phyloP scores from a whole-genome alignment of 2,797 vertebrate genomes.

The Falco rusticolus region DNA sequence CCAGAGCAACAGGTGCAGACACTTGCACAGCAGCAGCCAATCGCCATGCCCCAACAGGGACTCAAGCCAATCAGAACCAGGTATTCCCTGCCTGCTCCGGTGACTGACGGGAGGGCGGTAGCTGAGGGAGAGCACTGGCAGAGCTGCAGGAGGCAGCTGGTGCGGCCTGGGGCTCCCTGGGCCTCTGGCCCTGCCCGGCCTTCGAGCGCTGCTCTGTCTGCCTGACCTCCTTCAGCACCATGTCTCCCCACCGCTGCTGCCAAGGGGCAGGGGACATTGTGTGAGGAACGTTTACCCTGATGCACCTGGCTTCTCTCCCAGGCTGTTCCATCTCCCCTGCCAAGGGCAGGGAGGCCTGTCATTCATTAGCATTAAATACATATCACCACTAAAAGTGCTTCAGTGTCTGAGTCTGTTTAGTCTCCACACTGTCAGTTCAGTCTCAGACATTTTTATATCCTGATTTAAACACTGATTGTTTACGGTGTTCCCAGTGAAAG shows the following conservation, averaged over 20 bases:
- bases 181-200: not conserved
- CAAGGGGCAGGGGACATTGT: not conserved
- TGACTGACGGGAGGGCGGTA: not conserved
- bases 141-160: rapidly evolving
- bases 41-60: rapidly evolving
- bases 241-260: rapidly evolving
- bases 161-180: rapidly evolving
- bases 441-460: not conserved
- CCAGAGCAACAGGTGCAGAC: rapidly evolving
- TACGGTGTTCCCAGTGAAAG: not conserved
- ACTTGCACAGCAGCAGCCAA: rapidly evolving
- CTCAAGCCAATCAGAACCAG: not conserved
- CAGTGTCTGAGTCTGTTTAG: not conserved
- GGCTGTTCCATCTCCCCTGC: too few species aligned
- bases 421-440: not conserved
- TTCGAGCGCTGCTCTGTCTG: rapidly evolving
- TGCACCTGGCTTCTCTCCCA: too few species aligned
- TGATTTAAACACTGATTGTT: not conserved
- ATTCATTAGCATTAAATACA: rapidly evolving
- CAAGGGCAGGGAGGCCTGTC: rapidly evolving
- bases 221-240: rapidly evolving
- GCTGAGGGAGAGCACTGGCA: not conserved
- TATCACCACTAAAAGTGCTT: not conserved
- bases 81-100: not conserved
- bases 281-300: not conserved